Percentiles rank a stretch among this genome's conserved stretches.
Conservation (phyloP, 1,140 invertebrate genomes). For the Cotesia glomerata region DNA sequence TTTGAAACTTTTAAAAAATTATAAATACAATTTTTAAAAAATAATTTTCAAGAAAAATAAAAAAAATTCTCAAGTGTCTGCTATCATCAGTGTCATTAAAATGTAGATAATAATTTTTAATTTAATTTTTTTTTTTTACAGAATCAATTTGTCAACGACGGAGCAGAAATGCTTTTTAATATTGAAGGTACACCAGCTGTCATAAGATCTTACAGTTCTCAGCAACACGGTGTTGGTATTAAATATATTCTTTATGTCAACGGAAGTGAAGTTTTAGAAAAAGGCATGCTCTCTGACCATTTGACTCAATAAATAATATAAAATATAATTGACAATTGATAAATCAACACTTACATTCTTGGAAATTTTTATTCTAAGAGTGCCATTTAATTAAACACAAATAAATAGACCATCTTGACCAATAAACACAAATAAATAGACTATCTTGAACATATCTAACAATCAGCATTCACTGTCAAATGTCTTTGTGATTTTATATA, state of each 20-base stretch:
- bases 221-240: conserved; percentile 53
- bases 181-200: conserved; percentile 64
- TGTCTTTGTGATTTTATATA: too few species aligned
- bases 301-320: not conserved
- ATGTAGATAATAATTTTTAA: not conserved
- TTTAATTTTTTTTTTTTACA: conserved; percentile 44
- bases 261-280: conserved; percentile 48
- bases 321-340: not conserved
- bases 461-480: too few species aligned
- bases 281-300: conserved; percentile 24
- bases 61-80: too few species aligned
- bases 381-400: too few species aligned
- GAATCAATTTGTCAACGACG: conserved; percentile 81
- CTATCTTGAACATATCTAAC: too few species aligned
- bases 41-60: too few species aligned
- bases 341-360: not conserved
- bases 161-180: conserved; percentile 77
- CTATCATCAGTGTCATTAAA: not conserved
- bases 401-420: too few species aligned
- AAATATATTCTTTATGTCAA: conserved; percentile 51
- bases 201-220: conserved; percentile 66
- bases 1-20: too few species aligned
- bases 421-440: too few species aligned
- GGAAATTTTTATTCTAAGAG: too few species aligned
- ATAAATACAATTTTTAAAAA: too few species aligned